phyloP scores from a whole-genome alignment of 2,797 vertebrate genomes.

The Scarus forsteni region DNA sequence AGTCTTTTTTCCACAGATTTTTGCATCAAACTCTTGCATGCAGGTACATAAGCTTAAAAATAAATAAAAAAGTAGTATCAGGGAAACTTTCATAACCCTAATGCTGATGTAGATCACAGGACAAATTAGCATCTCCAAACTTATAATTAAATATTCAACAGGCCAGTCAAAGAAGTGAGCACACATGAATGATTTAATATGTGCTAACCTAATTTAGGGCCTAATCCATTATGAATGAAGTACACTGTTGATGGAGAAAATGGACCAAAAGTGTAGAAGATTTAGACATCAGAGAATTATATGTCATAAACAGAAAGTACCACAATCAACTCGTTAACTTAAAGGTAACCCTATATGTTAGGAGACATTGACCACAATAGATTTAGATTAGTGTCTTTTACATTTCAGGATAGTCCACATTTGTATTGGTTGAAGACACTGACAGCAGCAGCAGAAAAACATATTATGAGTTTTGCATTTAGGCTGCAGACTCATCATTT shows the following conservation, averaged over 20 bases:
- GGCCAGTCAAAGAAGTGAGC: slow-evolving; percentile 70
- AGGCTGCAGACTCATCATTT: too few species aligned
- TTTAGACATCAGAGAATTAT: slow-evolving; percentile 47
- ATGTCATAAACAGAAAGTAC: slow-evolving; percentile 42
- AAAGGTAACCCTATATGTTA: background rate
- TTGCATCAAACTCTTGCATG: slow-evolving; percentile 5
- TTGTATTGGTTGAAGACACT: too few species aligned
- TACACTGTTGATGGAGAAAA: slow-evolving; percentile 51
- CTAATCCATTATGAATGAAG: slow-evolving; percentile 75
- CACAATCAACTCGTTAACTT: slow-evolving; percentile 34
- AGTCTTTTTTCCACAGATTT: slow-evolving; percentile 6
- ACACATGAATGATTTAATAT: slow-evolving; percentile 80
- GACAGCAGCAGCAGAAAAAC: too few species aligned
- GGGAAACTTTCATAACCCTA: slow-evolving; percentile 44
- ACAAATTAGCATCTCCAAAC: slow-evolving; percentile 71
- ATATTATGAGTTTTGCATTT: too few species aligned
- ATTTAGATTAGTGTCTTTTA: too few species aligned
- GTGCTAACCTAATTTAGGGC: slow-evolving; percentile 75
- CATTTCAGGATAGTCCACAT: too few species aligned
- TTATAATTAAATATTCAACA: slow-evolving; percentile 72
- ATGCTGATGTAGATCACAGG: slow-evolving; percentile 54
- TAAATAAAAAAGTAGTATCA: slow-evolving; percentile 7
- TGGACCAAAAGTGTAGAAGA: slow-evolving; percentile 25
- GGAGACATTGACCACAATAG: too few species aligned
- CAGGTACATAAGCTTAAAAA: slow-evolving; percentile 24